Evolutionary conservation across 35 echinoderm and acorn worm genomes (phyloP).

Genomic region (Amphiura filiformis): DNA sequence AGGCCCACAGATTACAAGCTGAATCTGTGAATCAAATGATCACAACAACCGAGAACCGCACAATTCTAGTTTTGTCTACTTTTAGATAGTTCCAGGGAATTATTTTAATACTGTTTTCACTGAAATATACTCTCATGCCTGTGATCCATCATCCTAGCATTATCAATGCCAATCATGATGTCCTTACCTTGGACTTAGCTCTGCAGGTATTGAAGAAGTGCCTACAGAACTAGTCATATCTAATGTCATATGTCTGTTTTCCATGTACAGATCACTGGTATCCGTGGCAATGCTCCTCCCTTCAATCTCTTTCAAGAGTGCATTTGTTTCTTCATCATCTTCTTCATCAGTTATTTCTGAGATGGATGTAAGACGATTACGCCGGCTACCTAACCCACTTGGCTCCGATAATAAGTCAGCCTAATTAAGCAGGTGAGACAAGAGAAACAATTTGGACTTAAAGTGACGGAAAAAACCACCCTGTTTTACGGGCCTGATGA

Average conservation of each 20-base stretch:
- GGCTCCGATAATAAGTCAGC: conserved; percentile 16
- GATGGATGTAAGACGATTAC: conserved; percentile 70
- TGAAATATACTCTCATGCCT: no score
- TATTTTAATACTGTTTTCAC: no score
- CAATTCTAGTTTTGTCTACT: no score
- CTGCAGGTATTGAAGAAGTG: conserved; percentile 72
- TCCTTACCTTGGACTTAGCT: conserved; percentile 90
- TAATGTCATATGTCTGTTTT: conserved; percentile 65
- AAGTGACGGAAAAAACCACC: no score
- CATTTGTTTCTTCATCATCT: conserved; percentile 25
- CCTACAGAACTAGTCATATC: conserved; percentile 64
- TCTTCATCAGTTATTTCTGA: conserved; percentile 86
- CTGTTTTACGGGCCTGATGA: no score
- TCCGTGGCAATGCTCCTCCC: conserved; percentile 46
- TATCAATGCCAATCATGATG: no score
- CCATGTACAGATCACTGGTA: conserved; percentile 41
- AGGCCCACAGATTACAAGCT: no score
- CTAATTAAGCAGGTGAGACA: background rate
- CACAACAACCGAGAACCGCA: no score
- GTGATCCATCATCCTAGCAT: no score
- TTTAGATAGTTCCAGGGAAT: no score
- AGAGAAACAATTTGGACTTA: no score
- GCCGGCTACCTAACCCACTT: conserved; percentile 25
- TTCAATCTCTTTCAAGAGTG: conserved; percentile 29
- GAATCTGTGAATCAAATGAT: no score